Percentiles rank a stretch among this genome's conserved stretches.
phyloP scores from a whole-genome alignment of 2,888 invertebrate genomes.

The Caenorhabditis zanzibari region DNA sequence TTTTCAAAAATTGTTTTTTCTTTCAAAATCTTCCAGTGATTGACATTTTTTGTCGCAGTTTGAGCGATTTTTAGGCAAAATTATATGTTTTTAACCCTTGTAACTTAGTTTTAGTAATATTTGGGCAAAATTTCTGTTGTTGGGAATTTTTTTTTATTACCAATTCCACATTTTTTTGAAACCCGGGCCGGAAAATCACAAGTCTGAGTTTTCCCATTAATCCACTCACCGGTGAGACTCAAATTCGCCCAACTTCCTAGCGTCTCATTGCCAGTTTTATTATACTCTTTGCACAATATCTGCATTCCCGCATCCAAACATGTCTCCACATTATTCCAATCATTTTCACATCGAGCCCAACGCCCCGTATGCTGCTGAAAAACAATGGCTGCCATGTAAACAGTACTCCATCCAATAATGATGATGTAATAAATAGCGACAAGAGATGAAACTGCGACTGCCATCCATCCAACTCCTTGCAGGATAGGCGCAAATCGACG shows the following conservation, averaged over 20 bases:
- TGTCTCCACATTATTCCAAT: constrained; percentile 58
- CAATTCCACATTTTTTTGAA: no score
- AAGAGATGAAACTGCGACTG: constrained; percentile 94
- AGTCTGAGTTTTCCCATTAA: no score
- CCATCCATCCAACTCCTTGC: constrained; percentile 91
- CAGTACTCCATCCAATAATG: constrained; percentile 95
- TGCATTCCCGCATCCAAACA: constrained; percentile 44
- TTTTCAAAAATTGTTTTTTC: no score
- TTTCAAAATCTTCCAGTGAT: no score
- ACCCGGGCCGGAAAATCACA: no score
- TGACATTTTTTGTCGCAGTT: no score
- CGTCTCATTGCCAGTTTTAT: constrained; percentile 2
- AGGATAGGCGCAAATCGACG: constrained; percentile 57
- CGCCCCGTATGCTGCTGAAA: constrained; percentile 30
- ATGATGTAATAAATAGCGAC: constrained; percentile 97
- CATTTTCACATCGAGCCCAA: constrained; percentile 66
- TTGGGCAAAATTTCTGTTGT: no score
- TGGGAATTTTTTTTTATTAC: no score
- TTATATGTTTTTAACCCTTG: no score
- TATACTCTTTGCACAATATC: background rate
- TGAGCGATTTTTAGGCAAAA: no score
- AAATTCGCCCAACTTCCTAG: constrained; percentile 34
- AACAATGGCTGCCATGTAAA: constrained; percentile 86
- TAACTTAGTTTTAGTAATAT: no score
- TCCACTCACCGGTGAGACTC: background rate